Evolutionary conservation across 2,888 invertebrate species (phyloP).

Genomic region (Argyra leucocephala): DNA sequence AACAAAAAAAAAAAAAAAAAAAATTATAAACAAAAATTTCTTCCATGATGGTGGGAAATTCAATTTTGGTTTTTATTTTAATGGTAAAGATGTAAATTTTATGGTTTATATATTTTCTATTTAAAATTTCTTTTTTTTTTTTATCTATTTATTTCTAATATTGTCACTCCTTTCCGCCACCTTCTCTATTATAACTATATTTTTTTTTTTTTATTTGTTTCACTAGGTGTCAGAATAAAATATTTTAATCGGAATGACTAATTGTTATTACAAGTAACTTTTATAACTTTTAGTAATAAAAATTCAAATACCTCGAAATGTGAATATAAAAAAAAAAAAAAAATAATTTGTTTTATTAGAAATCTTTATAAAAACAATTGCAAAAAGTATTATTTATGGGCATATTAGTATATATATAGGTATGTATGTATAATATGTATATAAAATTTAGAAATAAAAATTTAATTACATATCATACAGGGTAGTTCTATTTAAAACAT

Average conservation of each 20-base stretch:
- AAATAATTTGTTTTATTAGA: background rate
- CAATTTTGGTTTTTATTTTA: background rate
- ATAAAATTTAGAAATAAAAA: no score
- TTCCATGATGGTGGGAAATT: background rate
- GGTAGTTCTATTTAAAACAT: no score
- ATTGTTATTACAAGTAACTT: background rate
- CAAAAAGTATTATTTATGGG: no score
- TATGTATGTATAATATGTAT: no score
- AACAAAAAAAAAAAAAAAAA: background rate
- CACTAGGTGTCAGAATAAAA: background rate
- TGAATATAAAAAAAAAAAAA: background rate
- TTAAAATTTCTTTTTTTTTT: background rate
- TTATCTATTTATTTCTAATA: background rate
- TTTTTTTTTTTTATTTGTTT: background rate
- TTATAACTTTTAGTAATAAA: background rate
- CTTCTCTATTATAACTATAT: no score
- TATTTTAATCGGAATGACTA: conserved; percentile 1
- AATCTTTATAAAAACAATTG: background rate
- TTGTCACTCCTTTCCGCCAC: no score
- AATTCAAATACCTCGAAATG: no score
- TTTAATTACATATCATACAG: no score
- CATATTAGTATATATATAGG: no score
- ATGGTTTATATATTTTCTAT: background rate
- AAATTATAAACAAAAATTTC: background rate
- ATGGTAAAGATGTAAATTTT: background rate